Evolutionary conservation across 1,140 invertebrate genomes (phyloP).

Genomic region (Drosophila ogumai): DNA sequence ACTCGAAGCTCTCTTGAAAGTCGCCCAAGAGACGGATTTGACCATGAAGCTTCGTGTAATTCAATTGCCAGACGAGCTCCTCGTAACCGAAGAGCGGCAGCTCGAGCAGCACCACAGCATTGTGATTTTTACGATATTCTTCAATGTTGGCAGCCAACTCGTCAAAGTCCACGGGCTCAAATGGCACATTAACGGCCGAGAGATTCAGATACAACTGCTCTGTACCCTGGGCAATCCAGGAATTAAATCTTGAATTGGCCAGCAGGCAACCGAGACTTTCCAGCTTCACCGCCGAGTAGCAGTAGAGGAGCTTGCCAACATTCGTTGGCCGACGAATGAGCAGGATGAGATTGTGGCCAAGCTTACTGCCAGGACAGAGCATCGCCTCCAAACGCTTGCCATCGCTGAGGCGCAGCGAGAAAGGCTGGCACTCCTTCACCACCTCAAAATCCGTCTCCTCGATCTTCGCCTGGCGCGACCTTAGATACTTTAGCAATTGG

Average conservation of each 20-base stretch:
- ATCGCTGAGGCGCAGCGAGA: conserved; percentile 45
- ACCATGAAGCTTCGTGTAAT: conserved; percentile 42
- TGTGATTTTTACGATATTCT: background rate
- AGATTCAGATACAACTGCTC: conserved; percentile 62
- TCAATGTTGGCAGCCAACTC: conserved; percentile 32
- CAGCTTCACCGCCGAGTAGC: conserved; percentile 60
- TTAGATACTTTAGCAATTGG: conserved; percentile 43
- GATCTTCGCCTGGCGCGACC: conserved; percentile 27
- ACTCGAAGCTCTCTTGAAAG: conserved; percentile 16
- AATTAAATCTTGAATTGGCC: conserved; percentile 31
- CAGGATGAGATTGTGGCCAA: conserved; percentile 45
- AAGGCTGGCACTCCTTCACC: conserved; percentile 41
- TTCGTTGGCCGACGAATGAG: conserved; percentile 38
- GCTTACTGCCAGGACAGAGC: conserved; percentile 57
- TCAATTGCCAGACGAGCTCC: conserved; percentile 34
- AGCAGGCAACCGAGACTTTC: conserved; percentile 53
- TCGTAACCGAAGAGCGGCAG: conserved; percentile 62
- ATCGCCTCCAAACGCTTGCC: conserved; percentile 59
- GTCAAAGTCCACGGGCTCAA: conserved; percentile 52
- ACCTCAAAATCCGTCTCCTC: conserved; percentile 48
- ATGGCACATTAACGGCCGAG: conserved; percentile 16
- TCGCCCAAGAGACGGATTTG: conserved; percentile 34
- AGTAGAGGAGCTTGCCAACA: conserved; percentile 50
- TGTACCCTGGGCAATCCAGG: conserved; percentile 57
- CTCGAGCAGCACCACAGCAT: background rate